Evolutionary conservation across 2,113 vertebrate genomes (phyloP).

Genomic region (Rhipidura dahli): DNA sequence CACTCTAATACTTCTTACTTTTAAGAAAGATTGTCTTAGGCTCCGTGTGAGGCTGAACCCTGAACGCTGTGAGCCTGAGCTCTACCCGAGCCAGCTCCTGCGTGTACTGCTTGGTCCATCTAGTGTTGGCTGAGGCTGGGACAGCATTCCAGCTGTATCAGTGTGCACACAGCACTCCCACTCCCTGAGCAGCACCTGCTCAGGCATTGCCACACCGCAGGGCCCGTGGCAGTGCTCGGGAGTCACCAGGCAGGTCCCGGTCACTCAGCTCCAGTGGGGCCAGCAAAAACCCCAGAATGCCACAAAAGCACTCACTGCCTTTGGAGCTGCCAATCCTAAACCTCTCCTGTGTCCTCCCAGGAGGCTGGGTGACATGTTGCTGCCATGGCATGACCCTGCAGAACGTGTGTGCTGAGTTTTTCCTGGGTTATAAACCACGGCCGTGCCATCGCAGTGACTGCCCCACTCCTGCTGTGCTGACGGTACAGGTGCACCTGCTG

Average conservation of each 20-base stretch:
- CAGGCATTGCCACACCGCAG: neutral
- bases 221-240: accelerated
- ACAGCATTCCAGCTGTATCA: accelerated
- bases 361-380: accelerated
- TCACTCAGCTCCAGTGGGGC: neutral
- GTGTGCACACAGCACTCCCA: neutral
- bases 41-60: neutral
- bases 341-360: neutral
- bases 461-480: neutral
- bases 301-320: neutral
- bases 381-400: neutral
- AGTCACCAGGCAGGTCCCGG: neutral
- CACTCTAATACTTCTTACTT: accelerated
- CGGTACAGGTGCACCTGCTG: accelerated
- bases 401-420: neutral
- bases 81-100: neutral
- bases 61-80: neutral
- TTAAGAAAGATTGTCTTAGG: no score
- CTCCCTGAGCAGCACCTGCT: neutral
- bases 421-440: accelerated
- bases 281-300: neutral
- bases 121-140: neutral
- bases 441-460: accelerated
- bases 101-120: neutral
- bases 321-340: neutral